Evolutionary conservation across 1,140 invertebrate species (phyloP).

Genomic region (Ericerus pela): DNA sequence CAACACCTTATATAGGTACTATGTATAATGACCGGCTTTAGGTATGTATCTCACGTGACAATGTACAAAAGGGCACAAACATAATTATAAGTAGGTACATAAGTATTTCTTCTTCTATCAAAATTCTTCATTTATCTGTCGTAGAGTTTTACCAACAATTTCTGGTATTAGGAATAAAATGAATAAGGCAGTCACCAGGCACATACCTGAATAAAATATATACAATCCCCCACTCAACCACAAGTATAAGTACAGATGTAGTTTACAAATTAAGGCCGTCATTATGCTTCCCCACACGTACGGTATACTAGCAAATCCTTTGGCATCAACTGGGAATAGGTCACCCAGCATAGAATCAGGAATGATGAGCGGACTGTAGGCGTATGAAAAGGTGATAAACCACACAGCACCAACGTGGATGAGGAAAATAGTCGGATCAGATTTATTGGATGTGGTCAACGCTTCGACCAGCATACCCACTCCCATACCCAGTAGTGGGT

Average conservation of each 20-base stretch:
- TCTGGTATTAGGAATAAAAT: not conserved
- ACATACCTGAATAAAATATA: not conserved
- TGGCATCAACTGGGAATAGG: not conserved
- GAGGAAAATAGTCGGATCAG: not conserved
- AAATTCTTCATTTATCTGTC: conserved; percentile 17
- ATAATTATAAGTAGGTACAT: no score
- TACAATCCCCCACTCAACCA: not conserved
- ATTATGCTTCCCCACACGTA: not conserved
- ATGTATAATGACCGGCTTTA: no score
- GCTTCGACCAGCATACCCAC: not conserved
- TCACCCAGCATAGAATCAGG: not conserved
- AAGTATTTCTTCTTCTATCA: no score
- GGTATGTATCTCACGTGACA: no score
- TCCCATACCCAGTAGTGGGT: not conserved
- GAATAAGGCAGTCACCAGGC: not conserved
- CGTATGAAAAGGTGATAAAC: not conserved
- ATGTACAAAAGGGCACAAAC: no score
- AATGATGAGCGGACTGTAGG: not conserved
- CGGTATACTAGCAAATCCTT: not conserved
- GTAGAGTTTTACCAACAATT: not conserved
- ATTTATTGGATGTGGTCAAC: no score
- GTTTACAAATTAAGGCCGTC: not conserved
- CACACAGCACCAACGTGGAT: not conserved
- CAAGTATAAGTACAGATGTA: not conserved
- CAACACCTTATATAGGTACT: no score